These are phyloP conservation scores for Uloborus diversus DNA, from an alignment of 1,140 invertebrate species.

Conservation along the genomic window DNA sequence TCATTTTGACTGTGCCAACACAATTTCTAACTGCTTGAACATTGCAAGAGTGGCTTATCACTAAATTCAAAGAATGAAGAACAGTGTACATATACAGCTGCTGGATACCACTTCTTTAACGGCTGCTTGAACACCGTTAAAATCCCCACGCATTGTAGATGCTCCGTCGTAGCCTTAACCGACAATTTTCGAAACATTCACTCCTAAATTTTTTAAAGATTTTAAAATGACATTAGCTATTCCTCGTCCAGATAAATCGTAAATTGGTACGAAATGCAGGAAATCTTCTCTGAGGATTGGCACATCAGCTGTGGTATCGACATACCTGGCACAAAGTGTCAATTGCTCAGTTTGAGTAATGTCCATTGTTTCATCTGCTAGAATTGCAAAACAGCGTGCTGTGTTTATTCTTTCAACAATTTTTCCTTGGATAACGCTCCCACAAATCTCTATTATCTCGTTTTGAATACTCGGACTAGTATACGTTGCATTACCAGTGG, in stretches of 20 bases:
- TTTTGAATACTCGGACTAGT: constrained; percentile 62
- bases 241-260: not conserved
- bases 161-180: constrained; percentile 57
- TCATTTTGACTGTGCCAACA: too few relatives aligned
- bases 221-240: not conserved
- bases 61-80: not conserved
- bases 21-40: too few relatives aligned
- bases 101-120: not conserved
- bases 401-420: constrained; percentile 51
- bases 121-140: constrained; percentile 55
- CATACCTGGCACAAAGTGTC: constrained; percentile 59
- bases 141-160: constrained; percentile 59
- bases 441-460: constrained; percentile 60
- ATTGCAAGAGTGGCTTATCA: not conserved
- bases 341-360: constrained; percentile 58
- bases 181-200: constrained; percentile 53
- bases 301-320: constrained; percentile 19
- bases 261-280: constrained; percentile 57
- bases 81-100: constrained; percentile 19
- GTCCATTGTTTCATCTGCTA: constrained; percentile 17
- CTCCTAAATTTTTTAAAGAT: constrained; percentile 45
- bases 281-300: constrained; percentile 59
- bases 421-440: constrained; percentile 57
- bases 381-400: not conserved
- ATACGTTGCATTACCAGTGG: constrained; percentile 58